Percentiles rank a stretch among this genome's conserved stretches.
Conservation (phyloP, 2,888 invertebrate species). For the Hirtodrosophila alboralis region DNA sequence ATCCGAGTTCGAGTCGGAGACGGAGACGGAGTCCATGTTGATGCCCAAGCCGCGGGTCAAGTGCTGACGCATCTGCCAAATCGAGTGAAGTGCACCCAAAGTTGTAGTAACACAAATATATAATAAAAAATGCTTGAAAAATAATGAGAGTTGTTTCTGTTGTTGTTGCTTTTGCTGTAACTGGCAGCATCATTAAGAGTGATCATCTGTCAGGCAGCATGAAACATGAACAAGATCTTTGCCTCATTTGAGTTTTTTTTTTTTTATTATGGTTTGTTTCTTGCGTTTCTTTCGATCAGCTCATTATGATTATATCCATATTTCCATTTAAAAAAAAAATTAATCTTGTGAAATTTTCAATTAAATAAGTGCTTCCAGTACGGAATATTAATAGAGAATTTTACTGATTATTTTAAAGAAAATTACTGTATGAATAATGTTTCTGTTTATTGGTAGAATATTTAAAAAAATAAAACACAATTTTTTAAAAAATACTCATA, state of each 20-base stretch:
- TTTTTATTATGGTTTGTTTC: constrained; percentile 21
- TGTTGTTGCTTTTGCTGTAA: constrained; percentile 31
- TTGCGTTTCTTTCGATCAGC: constrained; percentile 35
- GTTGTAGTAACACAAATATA: constrained; percentile 62
- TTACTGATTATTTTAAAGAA: too few species aligned
- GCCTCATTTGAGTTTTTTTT: constrained; percentile 54
- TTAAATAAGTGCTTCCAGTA: constrained; percentile 51
- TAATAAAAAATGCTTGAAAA: constrained; percentile 61
- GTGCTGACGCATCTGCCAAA: constrained; percentile 77
- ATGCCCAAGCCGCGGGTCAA: constrained; percentile 60
- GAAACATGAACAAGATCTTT: constrained; percentile 61
- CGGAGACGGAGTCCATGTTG: constrained; percentile 5
- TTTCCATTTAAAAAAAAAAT: constrained; percentile 38
- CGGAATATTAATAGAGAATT: background rate
- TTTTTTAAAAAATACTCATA: too few species aligned
- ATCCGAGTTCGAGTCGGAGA: constrained; percentile 10
- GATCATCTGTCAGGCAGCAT: constrained; percentile 74
- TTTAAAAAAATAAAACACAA: too few species aligned
- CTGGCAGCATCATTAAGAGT: constrained; percentile 77
- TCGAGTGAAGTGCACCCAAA: constrained; percentile 76
- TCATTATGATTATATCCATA: constrained; percentile 39
- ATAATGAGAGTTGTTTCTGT: constrained; percentile 70
- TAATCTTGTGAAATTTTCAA: constrained; percentile 49
- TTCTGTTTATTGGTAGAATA: too few species aligned
- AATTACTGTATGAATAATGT: too few species aligned